Conservation (phyloP, 2,797 vertebrate genomes). For the Halcyon smyrnensis region DNA sequence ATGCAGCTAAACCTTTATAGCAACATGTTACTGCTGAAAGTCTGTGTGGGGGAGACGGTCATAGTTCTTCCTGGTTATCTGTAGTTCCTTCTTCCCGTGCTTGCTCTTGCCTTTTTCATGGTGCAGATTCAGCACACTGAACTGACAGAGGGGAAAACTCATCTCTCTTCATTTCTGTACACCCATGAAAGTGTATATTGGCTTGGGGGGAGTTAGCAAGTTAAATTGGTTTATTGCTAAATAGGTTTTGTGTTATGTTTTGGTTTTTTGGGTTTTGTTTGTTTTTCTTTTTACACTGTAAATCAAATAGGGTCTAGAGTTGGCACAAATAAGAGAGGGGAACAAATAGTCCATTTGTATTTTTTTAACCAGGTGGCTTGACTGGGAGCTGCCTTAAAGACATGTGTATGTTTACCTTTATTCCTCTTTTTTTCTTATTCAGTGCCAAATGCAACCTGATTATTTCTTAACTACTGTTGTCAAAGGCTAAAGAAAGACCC, state of each 20-base stretch:
- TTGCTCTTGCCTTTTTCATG: neutral
- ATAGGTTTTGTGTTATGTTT: neutral
- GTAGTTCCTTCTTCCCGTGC: neutral
- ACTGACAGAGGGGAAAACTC: neutral
- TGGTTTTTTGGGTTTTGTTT: neutral
- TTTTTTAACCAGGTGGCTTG: neutral
- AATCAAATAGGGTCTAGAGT: neutral
- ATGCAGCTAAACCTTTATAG: neutral
- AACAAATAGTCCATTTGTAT: neutral
- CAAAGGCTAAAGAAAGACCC: neutral
- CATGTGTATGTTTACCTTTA: neutral
- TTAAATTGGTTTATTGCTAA: neutral
- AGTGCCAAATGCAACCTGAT: neutral
- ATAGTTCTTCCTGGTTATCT: neutral
- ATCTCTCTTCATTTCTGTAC: neutral
- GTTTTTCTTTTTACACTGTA: neutral
- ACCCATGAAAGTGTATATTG: neutral
- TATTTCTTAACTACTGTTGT: neutral
- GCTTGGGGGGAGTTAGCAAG: neutral
- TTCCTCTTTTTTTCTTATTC: neutral
- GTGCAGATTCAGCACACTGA: neutral
- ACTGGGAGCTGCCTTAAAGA: neutral
- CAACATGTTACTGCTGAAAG: neutral
- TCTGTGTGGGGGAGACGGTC: fast-evolving
- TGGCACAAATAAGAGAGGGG: neutral